phyloP scores from a whole-genome alignment of 2,797 vertebrate genomes.

The Intellagama lesueurii region DNA sequence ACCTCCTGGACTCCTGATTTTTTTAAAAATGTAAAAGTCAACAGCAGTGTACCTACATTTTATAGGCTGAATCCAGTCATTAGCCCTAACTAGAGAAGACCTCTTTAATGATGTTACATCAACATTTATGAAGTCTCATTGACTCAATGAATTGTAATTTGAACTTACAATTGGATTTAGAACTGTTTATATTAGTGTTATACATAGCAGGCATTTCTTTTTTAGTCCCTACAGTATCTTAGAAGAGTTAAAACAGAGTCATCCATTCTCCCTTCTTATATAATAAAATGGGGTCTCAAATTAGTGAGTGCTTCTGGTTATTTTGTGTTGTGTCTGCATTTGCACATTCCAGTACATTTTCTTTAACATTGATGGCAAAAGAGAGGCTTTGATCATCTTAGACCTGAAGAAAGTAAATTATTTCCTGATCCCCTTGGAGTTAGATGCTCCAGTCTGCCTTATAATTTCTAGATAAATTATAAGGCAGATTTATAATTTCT shows the following conservation, averaged over 20 bases:
- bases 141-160: neutral
- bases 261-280: neutral
- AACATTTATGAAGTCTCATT: too few relatives aligned
- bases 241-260: neutral
- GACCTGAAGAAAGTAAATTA: neutral
- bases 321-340: neutral
- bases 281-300: neutral
- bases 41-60: too few relatives aligned
- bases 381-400: neutral
- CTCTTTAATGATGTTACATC: too few relatives aligned
- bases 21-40: neutral
- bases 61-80: too few relatives aligned
- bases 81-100: too few relatives aligned
- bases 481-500: neutral
- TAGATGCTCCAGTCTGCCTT: neutral
- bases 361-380: neutral
- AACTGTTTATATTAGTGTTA: neutral
- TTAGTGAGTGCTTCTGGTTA: neutral
- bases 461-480: neutral
- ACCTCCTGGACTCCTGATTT: neutral
- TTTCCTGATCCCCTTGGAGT: neutral
- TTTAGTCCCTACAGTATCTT: neutral
- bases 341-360: neutral
- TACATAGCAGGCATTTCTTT: neutral
- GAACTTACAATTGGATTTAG: neutral